phyloP scores from a whole-genome alignment of 2,888 invertebrate species.

The Lacanobia oleracea region DNA sequence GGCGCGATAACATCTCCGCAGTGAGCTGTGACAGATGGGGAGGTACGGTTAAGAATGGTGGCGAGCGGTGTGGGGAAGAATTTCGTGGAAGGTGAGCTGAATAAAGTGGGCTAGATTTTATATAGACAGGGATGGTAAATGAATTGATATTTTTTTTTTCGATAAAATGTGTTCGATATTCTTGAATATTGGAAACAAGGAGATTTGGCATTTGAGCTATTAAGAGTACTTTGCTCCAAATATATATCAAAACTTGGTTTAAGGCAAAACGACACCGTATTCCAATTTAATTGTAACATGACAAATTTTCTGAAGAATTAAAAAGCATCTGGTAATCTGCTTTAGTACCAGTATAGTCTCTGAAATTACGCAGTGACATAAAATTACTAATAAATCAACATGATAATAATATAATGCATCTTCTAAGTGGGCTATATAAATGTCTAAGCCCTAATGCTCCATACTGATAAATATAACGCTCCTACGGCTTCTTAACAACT shows the following conservation, averaged over 20 bases:
- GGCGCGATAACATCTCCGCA: conserved; percentile 86
- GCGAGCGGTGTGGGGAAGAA: conserved; percentile 1
- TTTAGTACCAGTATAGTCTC: background rate
- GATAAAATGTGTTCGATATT: too few species aligned
- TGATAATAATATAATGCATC: background rate
- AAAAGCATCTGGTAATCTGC: too few species aligned
- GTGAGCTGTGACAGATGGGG: conserved; percentile 72
- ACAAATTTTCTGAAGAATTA: too few species aligned
- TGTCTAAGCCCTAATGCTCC: background rate
- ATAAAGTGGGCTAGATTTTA: background rate
- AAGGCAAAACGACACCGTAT: too few species aligned
- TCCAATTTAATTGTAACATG: too few species aligned
- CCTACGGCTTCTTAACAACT: background rate
- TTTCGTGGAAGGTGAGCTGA: background rate
- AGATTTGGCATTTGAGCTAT: too few species aligned
- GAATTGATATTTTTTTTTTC: too few species aligned
- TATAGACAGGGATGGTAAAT: too few species aligned
- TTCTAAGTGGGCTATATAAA: background rate
- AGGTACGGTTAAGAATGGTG: conserved; percentile 41
- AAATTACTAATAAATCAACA: background rate
- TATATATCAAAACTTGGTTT: too few species aligned
- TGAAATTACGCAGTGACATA: background rate
- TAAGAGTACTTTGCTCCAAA: too few species aligned
- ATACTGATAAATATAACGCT: background rate
- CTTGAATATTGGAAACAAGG: too few species aligned